Conservation (phyloP, 2,113 vertebrate species). For the Oceanites oceanicus region DNA sequence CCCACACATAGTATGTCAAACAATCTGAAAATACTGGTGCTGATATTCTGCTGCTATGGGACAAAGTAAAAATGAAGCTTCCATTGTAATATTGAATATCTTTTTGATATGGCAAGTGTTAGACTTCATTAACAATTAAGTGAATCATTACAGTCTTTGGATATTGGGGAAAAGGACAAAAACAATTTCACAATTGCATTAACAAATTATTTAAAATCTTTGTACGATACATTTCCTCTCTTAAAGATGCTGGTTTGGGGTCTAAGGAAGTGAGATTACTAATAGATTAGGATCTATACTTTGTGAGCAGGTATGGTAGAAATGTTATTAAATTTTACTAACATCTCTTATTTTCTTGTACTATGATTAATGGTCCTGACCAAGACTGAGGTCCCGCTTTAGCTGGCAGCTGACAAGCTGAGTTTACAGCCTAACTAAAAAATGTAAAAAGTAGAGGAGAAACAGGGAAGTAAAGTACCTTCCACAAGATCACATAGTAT, state of each 20-base stretch:
- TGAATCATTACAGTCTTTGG: neutral
- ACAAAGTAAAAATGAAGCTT: neutral
- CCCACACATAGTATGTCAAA: neutral
- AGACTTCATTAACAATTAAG: neutral
- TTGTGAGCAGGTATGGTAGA: neutral
- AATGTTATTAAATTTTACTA: neutral
- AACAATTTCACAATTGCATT: neutral
- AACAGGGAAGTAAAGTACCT: neutral
- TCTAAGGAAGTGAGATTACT: neutral
- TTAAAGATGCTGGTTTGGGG: neutral
- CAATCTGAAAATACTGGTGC: neutral
- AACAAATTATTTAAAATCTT: neutral
- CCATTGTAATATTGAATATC: neutral
- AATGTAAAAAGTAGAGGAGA: neutral
- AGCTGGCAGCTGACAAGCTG: neutral
- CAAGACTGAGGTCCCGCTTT: neutral
- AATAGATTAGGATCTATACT: neutral
- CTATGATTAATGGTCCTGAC: neutral
- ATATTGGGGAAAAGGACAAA: neutral
- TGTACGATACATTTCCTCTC: neutral
- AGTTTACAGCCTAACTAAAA: neutral
- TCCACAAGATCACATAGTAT: neutral
- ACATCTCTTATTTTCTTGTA: neutral
- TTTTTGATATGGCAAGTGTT: neutral
- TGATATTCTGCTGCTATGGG: neutral